Percentiles rank a stretch among this genome's conserved stretches.
Evolutionary conservation across 2,113 vertebrate genomes (phyloP).

Genomic region (Cyphomyrus discorhynchus): DNA sequence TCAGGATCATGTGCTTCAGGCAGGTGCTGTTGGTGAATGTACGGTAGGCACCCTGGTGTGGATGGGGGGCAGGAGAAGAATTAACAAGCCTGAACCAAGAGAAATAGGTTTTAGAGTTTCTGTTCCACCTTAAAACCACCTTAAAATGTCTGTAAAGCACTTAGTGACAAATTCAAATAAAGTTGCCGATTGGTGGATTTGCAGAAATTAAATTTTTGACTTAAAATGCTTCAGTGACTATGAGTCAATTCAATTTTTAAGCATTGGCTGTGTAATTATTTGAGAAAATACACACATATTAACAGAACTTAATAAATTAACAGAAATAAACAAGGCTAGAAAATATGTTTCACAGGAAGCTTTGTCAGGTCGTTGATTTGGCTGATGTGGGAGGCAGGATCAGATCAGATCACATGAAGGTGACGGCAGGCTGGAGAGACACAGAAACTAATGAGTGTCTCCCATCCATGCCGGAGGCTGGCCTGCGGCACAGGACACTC

Average conservation of each 20-base stretch:
- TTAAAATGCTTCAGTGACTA: background rate
- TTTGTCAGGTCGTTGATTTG: background rate
- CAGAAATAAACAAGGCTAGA: background rate
- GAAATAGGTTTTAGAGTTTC: background rate
- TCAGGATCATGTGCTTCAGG: constrained; percentile 97
- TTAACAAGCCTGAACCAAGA: background rate
- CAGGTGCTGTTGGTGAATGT: constrained; percentile 97
- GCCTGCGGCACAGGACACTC: constrained; percentile 48
- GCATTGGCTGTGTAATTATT: background rate
- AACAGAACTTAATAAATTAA: background rate
- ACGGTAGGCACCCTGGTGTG: constrained; percentile 79
- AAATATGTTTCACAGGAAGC: background rate
- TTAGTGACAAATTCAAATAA: background rate
- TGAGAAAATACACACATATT: background rate
- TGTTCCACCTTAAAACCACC: background rate
- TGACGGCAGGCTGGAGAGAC: background rate
- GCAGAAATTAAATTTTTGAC: background rate
- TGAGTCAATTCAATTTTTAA: background rate
- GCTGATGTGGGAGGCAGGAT: background rate
- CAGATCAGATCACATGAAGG: background rate
- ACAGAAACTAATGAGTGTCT: background rate
- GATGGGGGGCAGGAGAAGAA: background rate
- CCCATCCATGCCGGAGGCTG: background rate
- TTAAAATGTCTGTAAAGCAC: background rate
- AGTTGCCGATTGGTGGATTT: background rate